phyloP scores from a whole-genome alignment of 1,140 invertebrate genomes.

The Colletes latitarsis region DNA sequence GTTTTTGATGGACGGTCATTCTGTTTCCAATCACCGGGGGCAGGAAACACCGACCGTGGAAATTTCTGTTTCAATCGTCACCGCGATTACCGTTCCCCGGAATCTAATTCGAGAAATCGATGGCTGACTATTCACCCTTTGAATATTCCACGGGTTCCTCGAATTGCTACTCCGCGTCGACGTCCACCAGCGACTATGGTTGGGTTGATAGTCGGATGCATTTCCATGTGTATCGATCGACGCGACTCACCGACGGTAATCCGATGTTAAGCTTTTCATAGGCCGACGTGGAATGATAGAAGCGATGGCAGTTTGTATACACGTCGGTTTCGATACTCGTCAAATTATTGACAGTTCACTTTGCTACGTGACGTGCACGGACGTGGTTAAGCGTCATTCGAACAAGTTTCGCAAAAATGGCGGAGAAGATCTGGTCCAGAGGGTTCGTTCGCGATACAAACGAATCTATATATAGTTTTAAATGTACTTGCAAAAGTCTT shows the following conservation, averaged over 20 bases:
- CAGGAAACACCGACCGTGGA: not conserved
- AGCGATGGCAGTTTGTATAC: conserved; percentile 31
- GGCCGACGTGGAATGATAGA: conserved; percentile 15
- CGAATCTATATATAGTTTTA: too few relatives aligned
- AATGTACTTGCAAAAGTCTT: too few relatives aligned
- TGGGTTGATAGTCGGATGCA: conserved; percentile 15
- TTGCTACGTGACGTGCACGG: too few relatives aligned
- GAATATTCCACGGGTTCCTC: conserved; percentile 25
- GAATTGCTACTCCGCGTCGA: conserved; percentile 6
- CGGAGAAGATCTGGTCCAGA: not conserved
- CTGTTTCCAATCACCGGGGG: not conserved
- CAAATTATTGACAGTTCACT: not conserved
- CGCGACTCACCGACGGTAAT: conserved; percentile 5
- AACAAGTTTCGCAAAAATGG: not conserved
- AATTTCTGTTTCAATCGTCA: not conserved
- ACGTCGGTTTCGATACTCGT: conserved; percentile 11
- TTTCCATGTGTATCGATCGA: conserved; percentile 45
- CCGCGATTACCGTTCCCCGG: not conserved
- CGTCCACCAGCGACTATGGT: not conserved
- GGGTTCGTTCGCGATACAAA: too few relatives aligned
- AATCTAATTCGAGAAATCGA: conserved; percentile 31
- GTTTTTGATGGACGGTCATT: not conserved
- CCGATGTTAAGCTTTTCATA: conserved; percentile 47
- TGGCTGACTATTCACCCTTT: not conserved
- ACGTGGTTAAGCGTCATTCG: not conserved